Evolutionary conservation across 2,888 invertebrate genomes (phyloP), one percentile per base, ranked within the genome.

Genomic region (Leptarthrus brevirostris): DNA sequence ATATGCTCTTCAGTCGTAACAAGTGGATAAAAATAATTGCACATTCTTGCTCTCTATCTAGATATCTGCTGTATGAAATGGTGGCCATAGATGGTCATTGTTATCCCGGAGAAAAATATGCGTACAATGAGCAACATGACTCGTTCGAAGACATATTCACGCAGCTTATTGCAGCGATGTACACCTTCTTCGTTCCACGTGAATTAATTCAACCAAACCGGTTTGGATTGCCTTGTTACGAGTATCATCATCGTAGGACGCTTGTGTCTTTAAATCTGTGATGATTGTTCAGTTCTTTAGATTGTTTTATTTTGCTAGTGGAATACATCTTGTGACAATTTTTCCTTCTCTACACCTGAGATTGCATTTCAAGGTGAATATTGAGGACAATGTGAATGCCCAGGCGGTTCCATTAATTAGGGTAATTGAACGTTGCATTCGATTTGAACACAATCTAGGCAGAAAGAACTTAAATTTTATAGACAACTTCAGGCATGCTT

Each of bases 11-110:
- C 30, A 16, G 40, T 34, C 49, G 56, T 47, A 58, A 47, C 72
- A 72, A 72, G 72, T 58, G 72, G 52, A 58, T 58, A 72, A 58
- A 72, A 72, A 72, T 72, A 72, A 72, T 72, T 72, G 72, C 52
- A 18, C 56, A 72, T 72, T 72, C 72, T 58, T 44, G 56, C 40
- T 8, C 26, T 49, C 58, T 72, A 58, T 72, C 58, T 56, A 52
- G 58, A 72, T 72, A 72, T 72, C 71, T 54, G 40, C 3, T 71
- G 40, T 71, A 56, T 71, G 56, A 71, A 71, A 44, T 54, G 71
- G 40, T 54, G 36, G 75, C 78, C 77, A 72, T 76, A 78, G 77
- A 78, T 78, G 78, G 78, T 78, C 77, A 78, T 78, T 78, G 78
- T 78, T 78, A 78, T 78, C 76, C 76, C 70, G 20, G 30, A 22